Evolutionary conservation across 2,888 invertebrate genomes (phyloP), one percentile per base, ranked within the genome.

Genomic region (Dermolepida albohirtum): DNA sequence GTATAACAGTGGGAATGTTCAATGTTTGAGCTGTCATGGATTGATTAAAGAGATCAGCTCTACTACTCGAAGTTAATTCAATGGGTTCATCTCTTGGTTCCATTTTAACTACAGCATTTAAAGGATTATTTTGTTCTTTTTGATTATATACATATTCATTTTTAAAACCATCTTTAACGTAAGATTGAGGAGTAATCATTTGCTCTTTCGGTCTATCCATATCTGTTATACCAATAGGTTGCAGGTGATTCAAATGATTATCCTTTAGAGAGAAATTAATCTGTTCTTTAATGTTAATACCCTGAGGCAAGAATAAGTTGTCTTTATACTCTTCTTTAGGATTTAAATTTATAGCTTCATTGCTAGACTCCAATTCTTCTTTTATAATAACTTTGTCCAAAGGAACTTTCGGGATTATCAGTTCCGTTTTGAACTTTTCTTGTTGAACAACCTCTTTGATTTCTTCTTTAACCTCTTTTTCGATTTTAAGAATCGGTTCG

Each of bases 341-440:
- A 44, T 73, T 72, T 8, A 71, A 67, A 52, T 76, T 76, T 10
- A 75, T 63, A 6, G 67, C 67, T 34, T 82, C 82, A 63, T 77
- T 81, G 50, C 79, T 79, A 2, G 76, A 78, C 62, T 80, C 80
- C 11, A 79, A 66, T 69, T 83, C 83, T 63, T 83, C 83, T 68
- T 83, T 83, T 22, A 82, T 78, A 5, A 78, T 54, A 5, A 87
- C 86, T 72, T 85, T 84, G 64, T 84, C 85, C 84, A 87, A 86
- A 12, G 87, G 85, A 44, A 85, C 85, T 81, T 88, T 88, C 34
- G 89, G 89, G 77, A 88, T 88, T 71, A 88, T 88, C 70, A 88
- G 84, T 81, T 89, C 89, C 44, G 88, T 87, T 84, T 89, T 89
- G 69, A 87, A 83, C 78, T 82, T 82, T 54, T 82, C 82, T n/a